phyloP scores from a whole-genome alignment of 1,140 invertebrate species.

The Latrodectus geometricus region DNA sequence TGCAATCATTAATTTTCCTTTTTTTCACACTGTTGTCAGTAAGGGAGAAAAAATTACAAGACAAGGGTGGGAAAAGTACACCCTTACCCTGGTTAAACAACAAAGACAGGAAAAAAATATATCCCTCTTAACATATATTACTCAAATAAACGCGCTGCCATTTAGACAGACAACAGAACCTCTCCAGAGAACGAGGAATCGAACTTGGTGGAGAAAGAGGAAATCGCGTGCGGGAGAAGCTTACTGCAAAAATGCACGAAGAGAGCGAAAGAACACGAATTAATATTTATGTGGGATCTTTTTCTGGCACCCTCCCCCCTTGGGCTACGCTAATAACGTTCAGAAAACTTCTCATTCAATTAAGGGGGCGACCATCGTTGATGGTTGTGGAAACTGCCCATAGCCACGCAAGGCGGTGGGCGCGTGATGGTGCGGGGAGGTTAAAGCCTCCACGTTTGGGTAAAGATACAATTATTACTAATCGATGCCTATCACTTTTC shows the following conservation, averaged over 20 bases:
- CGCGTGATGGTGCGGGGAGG: neutral
- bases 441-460: neutral
- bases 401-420: constrained; percentile 36
- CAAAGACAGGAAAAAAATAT: no score
- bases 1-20: no score
- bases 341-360: constrained; percentile 50
- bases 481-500: constrained; percentile 51
- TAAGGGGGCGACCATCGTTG: constrained; percentile 24
- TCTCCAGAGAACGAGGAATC: neutral
- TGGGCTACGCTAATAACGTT: constrained; percentile 33
- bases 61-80: no score
- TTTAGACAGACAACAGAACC: neutral
- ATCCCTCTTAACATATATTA: no score
- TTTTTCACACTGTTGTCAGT: no score
- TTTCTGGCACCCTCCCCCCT: constrained; percentile 22
- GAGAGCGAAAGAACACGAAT: constrained; percentile 55
- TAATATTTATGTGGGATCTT: constrained; percentile 59
- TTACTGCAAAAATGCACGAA: constrained; percentile 53
- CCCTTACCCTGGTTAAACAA: no score
- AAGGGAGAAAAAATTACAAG: no score
- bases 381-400: constrained; percentile 53
- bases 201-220: neutral
- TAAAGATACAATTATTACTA: constrained; percentile 42
- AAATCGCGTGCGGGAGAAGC: constrained; percentile 42
- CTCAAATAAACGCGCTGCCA: neutral